These are phyloP conservation scores for Corvus cornix DNA, from an alignment of 2,113 vertebrate genomes.

Conservation along the genomic window DNA sequence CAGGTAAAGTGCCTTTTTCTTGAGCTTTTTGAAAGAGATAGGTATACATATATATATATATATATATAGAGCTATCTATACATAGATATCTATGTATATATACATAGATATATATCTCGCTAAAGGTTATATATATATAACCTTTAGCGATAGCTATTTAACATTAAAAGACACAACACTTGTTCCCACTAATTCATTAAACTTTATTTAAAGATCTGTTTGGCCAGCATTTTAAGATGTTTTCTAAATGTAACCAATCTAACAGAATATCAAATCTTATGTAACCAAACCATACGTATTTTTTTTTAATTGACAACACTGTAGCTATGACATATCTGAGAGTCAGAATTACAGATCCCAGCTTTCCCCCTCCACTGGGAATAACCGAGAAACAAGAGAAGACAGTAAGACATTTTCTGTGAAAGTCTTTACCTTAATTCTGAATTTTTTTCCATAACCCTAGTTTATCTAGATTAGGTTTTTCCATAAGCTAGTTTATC, in stretches of 20 bases:
- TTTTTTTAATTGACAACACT: not conserved
- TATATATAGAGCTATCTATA: no score
- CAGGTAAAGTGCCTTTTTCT: not conserved
- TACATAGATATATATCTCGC: no score
- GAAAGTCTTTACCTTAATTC: not conserved
- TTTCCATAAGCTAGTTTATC: no score
- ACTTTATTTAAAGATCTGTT: not conserved
- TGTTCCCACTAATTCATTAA: conserved; percentile 16
- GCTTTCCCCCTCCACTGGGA: accelerated
- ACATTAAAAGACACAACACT: not conserved
- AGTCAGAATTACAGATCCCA: not conserved
- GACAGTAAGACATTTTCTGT: not conserved
- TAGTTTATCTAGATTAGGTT: not conserved
- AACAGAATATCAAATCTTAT: not conserved
- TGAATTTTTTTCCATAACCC: not conserved
- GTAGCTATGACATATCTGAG: not conserved
- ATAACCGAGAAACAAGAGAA: not conserved
- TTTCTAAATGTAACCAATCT: not conserved
- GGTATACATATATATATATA: no score
- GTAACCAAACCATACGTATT: not conserved
- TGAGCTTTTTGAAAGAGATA: not conserved
- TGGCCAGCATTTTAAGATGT: not conserved
- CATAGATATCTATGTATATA: no score
- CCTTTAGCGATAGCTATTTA: not conserved
- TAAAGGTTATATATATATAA: no score